phyloP scores from a whole-genome alignment of 2,113 vertebrate species.

The Scomber colias region DNA sequence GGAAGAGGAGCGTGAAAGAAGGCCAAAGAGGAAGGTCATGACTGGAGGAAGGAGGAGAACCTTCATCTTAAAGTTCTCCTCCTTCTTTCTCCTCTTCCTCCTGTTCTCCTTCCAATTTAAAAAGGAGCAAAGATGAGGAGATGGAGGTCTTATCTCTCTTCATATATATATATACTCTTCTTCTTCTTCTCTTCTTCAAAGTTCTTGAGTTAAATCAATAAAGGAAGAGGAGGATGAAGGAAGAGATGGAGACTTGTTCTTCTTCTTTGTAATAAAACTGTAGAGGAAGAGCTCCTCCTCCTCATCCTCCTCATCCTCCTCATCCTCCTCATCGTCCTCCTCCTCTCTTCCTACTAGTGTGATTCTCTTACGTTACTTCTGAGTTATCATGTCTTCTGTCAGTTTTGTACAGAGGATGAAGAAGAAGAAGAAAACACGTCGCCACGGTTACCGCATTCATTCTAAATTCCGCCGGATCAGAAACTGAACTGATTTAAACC shows the following conservation, averaged over 20 bases:
- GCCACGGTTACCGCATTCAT: no score
- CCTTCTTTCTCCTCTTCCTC: constrained; percentile 20
- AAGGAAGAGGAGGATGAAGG: no score
- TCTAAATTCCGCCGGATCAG: no score
- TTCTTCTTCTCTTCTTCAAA: no score
- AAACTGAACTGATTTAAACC: no score
- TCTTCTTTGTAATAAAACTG: no score
- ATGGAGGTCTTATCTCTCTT: neutral
- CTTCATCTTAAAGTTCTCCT: neutral
- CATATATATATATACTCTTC: neutral
- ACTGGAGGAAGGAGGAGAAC: constrained; percentile 1
- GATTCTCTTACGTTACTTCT: neutral
- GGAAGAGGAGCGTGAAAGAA: constrained; percentile 25
- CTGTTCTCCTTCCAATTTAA: neutral
- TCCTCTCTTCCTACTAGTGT: neutral
- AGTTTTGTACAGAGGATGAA: no score
- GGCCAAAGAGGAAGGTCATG: constrained; percentile 10
- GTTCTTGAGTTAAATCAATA: no score
- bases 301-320: neutral
- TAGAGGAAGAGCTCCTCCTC: neutral
- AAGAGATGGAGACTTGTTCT: no score
- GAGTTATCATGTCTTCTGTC: neutral
- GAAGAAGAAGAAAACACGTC: no score
- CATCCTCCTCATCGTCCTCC: neutral
- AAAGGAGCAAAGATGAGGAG: neutral